Evolutionary conservation across 2,113 vertebrate genomes (phyloP).

Genomic region (Isurus oxyrinchus): DNA sequence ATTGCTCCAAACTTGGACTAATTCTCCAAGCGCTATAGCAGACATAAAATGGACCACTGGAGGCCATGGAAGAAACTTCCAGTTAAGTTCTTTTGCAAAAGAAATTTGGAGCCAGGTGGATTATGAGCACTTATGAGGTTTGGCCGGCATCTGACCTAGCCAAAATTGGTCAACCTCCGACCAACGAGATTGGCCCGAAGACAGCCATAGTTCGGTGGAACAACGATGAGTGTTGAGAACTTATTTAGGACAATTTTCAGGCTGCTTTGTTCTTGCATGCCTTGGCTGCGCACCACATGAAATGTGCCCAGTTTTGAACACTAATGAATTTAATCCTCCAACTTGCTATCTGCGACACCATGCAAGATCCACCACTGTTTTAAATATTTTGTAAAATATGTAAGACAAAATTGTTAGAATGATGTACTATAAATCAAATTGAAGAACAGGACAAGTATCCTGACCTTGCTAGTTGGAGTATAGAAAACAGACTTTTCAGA

Average conservation of each 20-base stretch:
- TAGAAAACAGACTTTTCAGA: neutral
- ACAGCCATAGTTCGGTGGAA: neutral
- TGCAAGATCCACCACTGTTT: neutral
- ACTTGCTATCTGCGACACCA: neutral
- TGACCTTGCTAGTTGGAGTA: neutral
- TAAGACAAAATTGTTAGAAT: neutral
- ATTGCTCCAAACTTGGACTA: neutral
- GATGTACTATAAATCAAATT: neutral
- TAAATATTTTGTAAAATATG: neutral
- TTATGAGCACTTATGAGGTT: neutral
- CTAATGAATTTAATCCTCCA: neutral
- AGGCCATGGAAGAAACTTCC: no score
- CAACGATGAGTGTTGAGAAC: neutral
- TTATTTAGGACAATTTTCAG: neutral
- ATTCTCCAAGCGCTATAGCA: neutral
- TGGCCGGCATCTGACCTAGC: neutral
- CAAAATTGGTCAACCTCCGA: neutral
- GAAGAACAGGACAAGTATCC: neutral
- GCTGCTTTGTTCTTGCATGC: neutral
- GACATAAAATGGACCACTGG: neutral
- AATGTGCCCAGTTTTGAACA: neutral
- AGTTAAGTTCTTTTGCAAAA: neutral
- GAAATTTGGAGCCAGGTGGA: neutral
- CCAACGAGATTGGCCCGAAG: neutral
- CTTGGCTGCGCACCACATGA: neutral